Evolutionary conservation across 1,140 invertebrate species (phyloP).

Genomic region (Musca domestica): DNA sequence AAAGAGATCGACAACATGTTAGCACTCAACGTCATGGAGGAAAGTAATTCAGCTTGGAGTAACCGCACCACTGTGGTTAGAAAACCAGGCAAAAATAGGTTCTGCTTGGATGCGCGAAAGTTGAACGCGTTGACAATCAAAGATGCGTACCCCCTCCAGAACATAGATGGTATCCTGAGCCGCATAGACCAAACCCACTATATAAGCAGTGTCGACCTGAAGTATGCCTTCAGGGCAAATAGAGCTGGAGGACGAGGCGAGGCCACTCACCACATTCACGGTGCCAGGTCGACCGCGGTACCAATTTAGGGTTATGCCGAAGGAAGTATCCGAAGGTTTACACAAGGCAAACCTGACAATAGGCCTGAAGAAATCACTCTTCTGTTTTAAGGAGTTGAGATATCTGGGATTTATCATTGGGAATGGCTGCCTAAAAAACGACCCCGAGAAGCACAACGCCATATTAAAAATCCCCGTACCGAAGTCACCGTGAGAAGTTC

Average conservation of each 20-base stretch:
- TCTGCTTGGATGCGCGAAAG: neutral
- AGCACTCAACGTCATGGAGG: too few relatives aligned
- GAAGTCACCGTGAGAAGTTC: too few relatives aligned
- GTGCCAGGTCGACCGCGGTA: too few relatives aligned
- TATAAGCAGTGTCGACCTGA: neutral
- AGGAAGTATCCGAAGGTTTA: neutral
- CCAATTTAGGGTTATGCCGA: too few relatives aligned
- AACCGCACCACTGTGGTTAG: neutral
- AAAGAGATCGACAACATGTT: too few relatives aligned
- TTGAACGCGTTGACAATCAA: neutral
- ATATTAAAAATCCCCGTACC: too few relatives aligned
- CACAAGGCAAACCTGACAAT: neutral
- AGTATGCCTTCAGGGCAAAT: neutral
- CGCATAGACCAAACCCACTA: neutral
- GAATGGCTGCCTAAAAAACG: too few relatives aligned
- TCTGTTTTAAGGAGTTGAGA: neutral
- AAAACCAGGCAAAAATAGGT: neutral
- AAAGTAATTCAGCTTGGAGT: too few relatives aligned
- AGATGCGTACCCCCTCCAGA: neutral
- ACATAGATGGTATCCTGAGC: neutral
- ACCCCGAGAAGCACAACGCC: too few relatives aligned
- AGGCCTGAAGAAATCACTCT: neutral
- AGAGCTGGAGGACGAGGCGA: too few relatives aligned
- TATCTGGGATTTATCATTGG: neutral
- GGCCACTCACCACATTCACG: too few relatives aligned